Conservation (phyloP, 1,140 invertebrate genomes). For the Leguminivora glycinivorella region DNA sequence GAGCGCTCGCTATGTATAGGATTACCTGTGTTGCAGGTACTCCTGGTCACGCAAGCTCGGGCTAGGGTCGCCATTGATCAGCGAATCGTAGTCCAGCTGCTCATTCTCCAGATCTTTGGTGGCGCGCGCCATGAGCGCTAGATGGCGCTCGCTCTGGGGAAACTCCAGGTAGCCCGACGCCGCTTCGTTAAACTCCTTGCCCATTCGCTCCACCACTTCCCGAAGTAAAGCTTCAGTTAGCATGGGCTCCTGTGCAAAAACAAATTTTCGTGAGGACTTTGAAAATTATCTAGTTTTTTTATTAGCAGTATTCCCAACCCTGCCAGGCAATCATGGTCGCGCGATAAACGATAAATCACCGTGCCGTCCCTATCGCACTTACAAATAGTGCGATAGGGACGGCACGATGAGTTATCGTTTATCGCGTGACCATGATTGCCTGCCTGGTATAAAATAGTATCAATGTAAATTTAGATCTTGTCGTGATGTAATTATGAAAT, state of each 20-base stretch:
- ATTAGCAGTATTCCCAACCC: no score
- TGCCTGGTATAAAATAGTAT: no score
- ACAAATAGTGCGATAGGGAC: no score
- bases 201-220: constrained; percentile 85
- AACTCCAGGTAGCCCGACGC: constrained; percentile 83
- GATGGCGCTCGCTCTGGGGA: constrained; percentile 79
- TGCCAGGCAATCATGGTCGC: no score
- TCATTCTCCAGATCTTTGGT: constrained; percentile 79
- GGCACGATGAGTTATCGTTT: no score
- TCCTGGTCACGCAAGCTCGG: constrained; percentile 93
- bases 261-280: background rate
- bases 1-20: background rate
- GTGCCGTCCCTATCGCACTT: no score
- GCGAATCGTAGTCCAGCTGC: constrained; percentile 83
- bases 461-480: no score
- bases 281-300: background rate
- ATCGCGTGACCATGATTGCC: no score
- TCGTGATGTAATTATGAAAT: background rate
- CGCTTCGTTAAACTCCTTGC: constrained; percentile 83
- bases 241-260: constrained; percentile 60
- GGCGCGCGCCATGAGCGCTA: constrained; percentile 77
- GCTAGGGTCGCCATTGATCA: constrained; percentile 82
- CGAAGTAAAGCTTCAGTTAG: constrained; percentile 83
- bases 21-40: constrained; percentile 89
- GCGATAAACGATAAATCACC: no score